These are phyloP conservation scores for Brachypterus glaber DNA, from an alignment of 2,888 invertebrate species.

Conservation along the genomic window DNA sequence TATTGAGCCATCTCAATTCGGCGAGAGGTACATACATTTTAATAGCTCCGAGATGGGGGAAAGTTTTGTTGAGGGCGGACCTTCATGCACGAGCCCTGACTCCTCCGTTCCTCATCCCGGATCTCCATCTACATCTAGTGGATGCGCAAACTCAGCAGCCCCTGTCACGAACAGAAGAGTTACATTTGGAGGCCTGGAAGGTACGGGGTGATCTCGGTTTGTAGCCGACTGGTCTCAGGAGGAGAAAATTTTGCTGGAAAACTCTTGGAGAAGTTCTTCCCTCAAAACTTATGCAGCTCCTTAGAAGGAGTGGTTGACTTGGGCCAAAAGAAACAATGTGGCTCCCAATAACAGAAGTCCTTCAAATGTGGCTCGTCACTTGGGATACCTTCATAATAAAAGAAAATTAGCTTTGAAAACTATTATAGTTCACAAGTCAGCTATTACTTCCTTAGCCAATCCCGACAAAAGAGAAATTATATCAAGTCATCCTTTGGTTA, in stretches of 20 bases:
- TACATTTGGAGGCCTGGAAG: constrained; percentile 25
- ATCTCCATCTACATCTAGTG: constrained; percentile 14
- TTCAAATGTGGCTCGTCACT: no score
- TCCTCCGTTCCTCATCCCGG: no score
- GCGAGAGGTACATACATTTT: constrained; percentile 23
- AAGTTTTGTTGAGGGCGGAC: constrained; percentile 29
- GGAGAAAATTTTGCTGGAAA: constrained; percentile 14
- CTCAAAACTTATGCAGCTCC: constrained; percentile 16
- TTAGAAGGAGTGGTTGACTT: constrained; percentile 17
- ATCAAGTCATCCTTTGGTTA: constrained; percentile 13
- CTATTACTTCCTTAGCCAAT: constrained; percentile 20
- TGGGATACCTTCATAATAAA: constrained; percentile 14
- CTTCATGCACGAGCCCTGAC: constrained; percentile 26
- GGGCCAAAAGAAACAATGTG: no score
- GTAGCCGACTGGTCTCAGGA: constrained; percentile 18
- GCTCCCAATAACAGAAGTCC: no score
- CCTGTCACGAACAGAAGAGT: constrained; percentile 17
- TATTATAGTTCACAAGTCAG: constrained; percentile 23
- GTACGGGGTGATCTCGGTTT: constrained; percentile 22
- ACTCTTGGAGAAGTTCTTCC: constrained; percentile 16
- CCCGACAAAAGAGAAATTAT: constrained; percentile 8
- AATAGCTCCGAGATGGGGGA: constrained; percentile 22
- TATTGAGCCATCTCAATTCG: constrained; percentile 23
- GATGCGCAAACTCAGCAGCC: constrained; percentile 15
- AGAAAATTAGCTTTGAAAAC: constrained; percentile 20